Percentiles rank a stretch among this genome's conserved stretches.
Conservation (phyloP, 1,140 invertebrate species). For the Ruditapes philippinarum region DNA sequence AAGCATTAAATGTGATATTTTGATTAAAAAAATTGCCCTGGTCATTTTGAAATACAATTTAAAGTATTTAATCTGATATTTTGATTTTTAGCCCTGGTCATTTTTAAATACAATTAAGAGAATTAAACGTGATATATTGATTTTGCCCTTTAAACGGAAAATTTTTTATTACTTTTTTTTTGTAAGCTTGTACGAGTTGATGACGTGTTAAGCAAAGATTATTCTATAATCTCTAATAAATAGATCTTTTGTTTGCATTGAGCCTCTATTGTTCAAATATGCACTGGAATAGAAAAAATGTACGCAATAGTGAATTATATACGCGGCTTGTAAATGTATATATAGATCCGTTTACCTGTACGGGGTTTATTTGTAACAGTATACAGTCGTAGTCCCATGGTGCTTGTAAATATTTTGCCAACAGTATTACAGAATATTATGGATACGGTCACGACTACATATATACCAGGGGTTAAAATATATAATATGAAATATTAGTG, state of each 20-base stretch:
- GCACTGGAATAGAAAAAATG: neutral
- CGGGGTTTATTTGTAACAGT: neutral
- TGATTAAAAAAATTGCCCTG: too few relatives aligned
- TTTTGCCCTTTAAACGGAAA: too few relatives aligned
- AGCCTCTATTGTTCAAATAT: slow-evolving; percentile 2
- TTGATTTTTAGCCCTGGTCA: too few relatives aligned
- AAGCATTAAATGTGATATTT: too few relatives aligned
- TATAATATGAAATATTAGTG: neutral
- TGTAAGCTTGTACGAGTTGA: too few relatives aligned
- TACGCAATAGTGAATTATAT: neutral
- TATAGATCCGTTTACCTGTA: neutral
- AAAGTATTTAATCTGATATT: too few relatives aligned
- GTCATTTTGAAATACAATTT: too few relatives aligned
- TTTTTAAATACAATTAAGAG: too few relatives aligned
- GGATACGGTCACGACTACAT: neutral
- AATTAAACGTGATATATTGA: too few relatives aligned
- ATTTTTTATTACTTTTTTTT: too few relatives aligned
- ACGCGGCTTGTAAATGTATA: neutral
- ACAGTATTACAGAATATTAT: neutral
- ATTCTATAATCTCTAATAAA: slow-evolving; percentile 15
- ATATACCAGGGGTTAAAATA: neutral
- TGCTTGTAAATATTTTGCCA: slow-evolving; percentile 36
- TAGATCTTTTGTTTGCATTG: slow-evolving; percentile 28
- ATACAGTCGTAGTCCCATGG: slow-evolving; percentile 10
- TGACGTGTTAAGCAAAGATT: slow-evolving; percentile 32